Evolutionary conservation across 2,888 invertebrate species (phyloP).

Genomic region (Myopa tessellatipennis): DNA sequence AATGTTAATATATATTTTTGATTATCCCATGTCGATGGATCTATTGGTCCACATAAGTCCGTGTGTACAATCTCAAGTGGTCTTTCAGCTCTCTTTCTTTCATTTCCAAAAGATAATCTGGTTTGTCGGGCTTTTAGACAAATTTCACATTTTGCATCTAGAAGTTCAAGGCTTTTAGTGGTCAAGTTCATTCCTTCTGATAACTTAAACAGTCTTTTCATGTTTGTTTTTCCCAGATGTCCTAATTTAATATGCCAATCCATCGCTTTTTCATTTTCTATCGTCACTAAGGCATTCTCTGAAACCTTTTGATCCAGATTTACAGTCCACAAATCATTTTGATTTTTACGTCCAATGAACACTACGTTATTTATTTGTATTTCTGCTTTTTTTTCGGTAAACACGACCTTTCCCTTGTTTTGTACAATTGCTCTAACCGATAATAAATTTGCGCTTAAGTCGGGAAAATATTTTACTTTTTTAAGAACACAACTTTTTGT

Average conservation of each 20-base stretch:
- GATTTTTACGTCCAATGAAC: not conserved
- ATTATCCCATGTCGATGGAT: conserved; percentile 18
- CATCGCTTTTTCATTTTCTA: not conserved
- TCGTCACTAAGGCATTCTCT: not conserved
- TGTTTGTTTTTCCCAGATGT: not conserved
- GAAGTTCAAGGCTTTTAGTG: not conserved
- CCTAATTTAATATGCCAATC: not conserved
- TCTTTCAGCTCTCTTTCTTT: not conserved
- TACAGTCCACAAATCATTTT: not conserved
- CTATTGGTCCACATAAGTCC: conserved; percentile 27
- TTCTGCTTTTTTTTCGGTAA: not conserved
- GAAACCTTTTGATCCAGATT: not conserved
- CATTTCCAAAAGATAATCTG: not conserved
- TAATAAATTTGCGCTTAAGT: not conserved
- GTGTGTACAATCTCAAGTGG: conserved; percentile 26
- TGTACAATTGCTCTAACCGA: not conserved
- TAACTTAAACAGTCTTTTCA: not conserved
- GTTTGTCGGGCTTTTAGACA: not conserved
- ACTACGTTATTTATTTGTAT: not conserved
- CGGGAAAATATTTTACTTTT: not conserved
- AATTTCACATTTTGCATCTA: conserved; percentile 15
- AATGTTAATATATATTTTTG: conserved; percentile 11
- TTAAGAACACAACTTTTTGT: not conserved
- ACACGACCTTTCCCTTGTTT: not conserved
- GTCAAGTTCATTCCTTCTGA: not conserved